Base-by-base conservation (phyloP, 1,140 invertebrate genomes). In the Yoshiicerus persimilis region DNA sequence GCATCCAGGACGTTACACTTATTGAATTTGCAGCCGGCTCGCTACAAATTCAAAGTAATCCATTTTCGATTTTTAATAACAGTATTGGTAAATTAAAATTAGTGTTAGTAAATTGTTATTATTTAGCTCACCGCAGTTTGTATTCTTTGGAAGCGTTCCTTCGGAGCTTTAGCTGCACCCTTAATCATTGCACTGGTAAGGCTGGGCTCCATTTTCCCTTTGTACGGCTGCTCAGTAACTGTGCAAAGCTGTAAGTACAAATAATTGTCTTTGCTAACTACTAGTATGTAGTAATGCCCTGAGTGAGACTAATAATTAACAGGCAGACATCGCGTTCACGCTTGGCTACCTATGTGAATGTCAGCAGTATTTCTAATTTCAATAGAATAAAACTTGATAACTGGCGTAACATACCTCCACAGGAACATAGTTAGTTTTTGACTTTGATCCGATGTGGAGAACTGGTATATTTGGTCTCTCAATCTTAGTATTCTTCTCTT, bases 171-270 rank as follows among this genome's bases (percentile, higher is more conserved):
- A 16, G 84, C 84, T 20, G 84, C 84, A 10, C 84, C 84, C 30
- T 56, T 85, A 10, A 85, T 85, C 84, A 85, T 85, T 2, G 84
- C 84, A n/a, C 84, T 85, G 1, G 84, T 85, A 0, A 85, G 84
- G 11, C 11, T 4, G 0, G 84, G 39, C 13, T 85, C 84, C 84
- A 85, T 85, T 23, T 85, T 85, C 11, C 84, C 84, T 8, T 64
- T 47, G 20, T 85, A 85, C 3, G 84, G 84, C 34, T 85, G 84
- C n/a, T 47, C 56, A 0, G 32, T 85, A 2, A 85, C 56, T 0
- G 56, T n/a, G 23, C 84, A 85, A 3, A 85, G 84, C 39, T 47
- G 16, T 6, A 70, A 13, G 1, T 10, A n/a, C 4, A 70, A 16
- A n/a, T 70, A 70, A n/a, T n/a, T n/a, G n/a, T n/a, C n/a, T n/a